These are phyloP conservation scores for Eunapius fragilis DNA, from an alignment of 37 sponge, comb jelly and placozoan species.

Conservation along the genomic window DNA sequence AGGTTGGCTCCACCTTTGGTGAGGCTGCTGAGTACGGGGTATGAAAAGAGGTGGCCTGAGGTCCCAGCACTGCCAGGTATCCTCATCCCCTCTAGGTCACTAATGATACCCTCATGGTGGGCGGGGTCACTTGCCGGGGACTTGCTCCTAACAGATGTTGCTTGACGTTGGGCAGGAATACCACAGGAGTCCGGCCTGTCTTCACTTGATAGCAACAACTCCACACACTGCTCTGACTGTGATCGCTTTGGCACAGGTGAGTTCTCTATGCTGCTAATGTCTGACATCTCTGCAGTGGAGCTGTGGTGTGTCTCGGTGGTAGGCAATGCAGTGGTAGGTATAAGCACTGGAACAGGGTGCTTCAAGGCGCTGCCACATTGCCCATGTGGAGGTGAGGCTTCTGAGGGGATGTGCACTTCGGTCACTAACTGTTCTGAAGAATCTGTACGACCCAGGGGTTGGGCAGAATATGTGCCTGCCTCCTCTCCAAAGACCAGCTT, in stretches of 20 bases:
- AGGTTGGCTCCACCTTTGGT: background rate
- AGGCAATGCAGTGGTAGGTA: background rate
- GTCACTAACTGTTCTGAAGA: background rate
- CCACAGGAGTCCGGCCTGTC: background rate
- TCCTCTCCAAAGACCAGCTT: conserved; percentile 47
- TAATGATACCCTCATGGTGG: background rate
- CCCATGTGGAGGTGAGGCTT: background rate
- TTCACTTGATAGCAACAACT: background rate
- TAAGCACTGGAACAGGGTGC: background rate
- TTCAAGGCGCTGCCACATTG: background rate
- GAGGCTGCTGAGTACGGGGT: background rate
- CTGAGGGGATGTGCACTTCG: background rate
- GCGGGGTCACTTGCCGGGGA: background rate
- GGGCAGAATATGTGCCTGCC: conserved; percentile 40
- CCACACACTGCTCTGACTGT: background rate
- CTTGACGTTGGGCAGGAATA: background rate
- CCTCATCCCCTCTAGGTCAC: background rate
- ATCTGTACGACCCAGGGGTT: conserved; percentile 12
- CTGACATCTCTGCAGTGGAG: conserved; percentile 43
- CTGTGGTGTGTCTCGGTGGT: background rate
- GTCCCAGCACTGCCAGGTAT: background rate
- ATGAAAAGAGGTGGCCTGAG: background rate
- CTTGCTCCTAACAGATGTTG: background rate
- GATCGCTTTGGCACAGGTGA: background rate
- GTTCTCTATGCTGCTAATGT: conserved; percentile 33